Conservation (phyloP, 1,140 invertebrate species). For the Tribolium castaneum region DNA sequence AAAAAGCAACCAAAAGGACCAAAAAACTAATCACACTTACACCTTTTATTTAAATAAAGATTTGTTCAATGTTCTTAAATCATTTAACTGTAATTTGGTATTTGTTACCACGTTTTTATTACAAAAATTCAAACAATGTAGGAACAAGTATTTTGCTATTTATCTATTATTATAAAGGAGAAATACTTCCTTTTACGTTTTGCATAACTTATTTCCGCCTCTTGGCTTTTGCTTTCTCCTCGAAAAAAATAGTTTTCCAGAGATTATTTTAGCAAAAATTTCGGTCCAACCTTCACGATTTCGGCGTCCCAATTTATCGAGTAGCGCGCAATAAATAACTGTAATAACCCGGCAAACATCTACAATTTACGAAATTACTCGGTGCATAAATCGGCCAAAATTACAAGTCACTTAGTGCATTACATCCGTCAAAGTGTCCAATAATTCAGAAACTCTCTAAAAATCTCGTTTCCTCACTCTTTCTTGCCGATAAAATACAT, state of each 20-base stretch:
- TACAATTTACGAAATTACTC: background rate
- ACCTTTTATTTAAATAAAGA: no score
- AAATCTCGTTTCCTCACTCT: background rate
- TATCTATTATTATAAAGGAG: no score
- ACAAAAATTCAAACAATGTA: no score
- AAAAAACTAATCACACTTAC: no score
- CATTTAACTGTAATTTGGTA: no score
- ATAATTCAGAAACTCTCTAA: background rate
- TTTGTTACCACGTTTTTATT: no score
- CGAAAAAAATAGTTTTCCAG: background rate
- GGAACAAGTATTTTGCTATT: no score
- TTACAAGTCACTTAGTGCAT: background rate
- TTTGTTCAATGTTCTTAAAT: no score
- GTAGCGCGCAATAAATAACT: conserved; percentile 2
- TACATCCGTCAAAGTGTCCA: background rate
- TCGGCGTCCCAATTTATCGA: background rate
- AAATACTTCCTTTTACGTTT: no score
- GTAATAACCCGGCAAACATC: background rate
- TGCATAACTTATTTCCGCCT: no score
- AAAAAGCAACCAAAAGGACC: no score
- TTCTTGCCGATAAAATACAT: background rate
- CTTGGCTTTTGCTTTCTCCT: no score
- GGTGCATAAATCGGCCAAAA: background rate
- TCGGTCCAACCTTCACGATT: background rate
- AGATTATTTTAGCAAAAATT: background rate